Evolutionary conservation across 2,113 vertebrate species (phyloP), one percentile per base, ranked within the genome.

Genomic region (Carassius carassius): DNA sequence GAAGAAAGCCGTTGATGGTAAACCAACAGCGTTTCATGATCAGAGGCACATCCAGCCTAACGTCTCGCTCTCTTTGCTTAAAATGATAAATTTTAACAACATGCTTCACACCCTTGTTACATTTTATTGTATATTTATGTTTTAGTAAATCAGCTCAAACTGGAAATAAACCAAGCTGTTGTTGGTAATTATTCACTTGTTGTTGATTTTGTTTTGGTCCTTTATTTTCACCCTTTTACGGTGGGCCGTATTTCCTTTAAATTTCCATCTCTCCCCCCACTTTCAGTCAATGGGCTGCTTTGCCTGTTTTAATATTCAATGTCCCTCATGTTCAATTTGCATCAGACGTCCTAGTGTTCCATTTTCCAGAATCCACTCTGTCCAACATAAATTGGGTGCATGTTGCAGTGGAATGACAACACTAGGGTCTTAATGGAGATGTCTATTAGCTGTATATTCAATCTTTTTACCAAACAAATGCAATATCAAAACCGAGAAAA

Each of bases 81-180:
- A 88, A 89, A 85, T 87, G 88, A 92, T 91, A 80, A 75, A 88
- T 88, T 88, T 93, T 92, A 92, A 91, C 82, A 84, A 79, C 67
- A 58, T 60, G 86, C 86, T 92, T 93, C 92, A 92, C 87, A 81
- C 90, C 90, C 86, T 91, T 93, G 90, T 92, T 92, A 92, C 90
- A 41, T 91, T 94, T 94, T 92, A 92, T 63, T 70, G 86, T 90
- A 89, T 91, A 82, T 90, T 86, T 90, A 86, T 88, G 89, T 92
- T 93, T 92, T 92, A 90, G 89, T 92, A 91, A 93, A 93, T 92
- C 93, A 92, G 91, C 87, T 91, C 86, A 90, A 91, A 92, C 92
- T 92, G 89, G 86, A 92, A 90, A 90, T 91, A 93, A 93, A 90
- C 83, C 87, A 89, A 89, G 86, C 84, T 58, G 70, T 86, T 90